Evolutionary conservation across 2,888 invertebrate species (phyloP).

Genomic region (Pterostichus madidus): DNA sequence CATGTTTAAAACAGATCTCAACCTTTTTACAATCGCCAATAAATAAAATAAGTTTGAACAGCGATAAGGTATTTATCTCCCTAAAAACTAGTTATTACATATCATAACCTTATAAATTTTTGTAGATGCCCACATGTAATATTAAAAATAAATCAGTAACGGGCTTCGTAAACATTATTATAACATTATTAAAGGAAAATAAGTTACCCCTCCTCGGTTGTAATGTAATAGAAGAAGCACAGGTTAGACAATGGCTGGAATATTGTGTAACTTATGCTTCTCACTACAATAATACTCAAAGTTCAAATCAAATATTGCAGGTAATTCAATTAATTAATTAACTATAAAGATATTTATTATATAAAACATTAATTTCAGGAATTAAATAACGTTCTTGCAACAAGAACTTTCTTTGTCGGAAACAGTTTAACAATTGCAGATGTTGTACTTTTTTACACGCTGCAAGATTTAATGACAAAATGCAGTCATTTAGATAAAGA

Average conservation of each 20-base stretch:
- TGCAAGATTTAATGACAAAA: conserved; percentile 83
- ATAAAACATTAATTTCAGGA: conserved; percentile 76
- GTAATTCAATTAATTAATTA: conserved; percentile 69
- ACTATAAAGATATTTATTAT: not conserved
- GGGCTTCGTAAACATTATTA: conserved; percentile 73
- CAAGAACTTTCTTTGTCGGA: conserved; percentile 81
- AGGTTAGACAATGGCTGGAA: conserved; percentile 75
- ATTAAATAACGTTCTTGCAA: conserved; percentile 79
- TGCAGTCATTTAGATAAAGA: conserved; percentile 84
- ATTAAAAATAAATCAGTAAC: conserved; percentile 70
- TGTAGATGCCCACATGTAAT: conserved; percentile 71
- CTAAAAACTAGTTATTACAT: not conserved
- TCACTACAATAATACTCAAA: conserved; percentile 65
- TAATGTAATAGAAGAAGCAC: conserved; percentile 70
- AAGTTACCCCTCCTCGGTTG: conserved; percentile 69
- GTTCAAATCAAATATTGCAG: conserved; percentile 70
- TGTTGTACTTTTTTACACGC: conserved; percentile 83
- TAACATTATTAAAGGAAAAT: conserved; percentile 71
- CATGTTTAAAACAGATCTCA: conserved; percentile 70
- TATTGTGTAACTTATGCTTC: conserved; percentile 73
- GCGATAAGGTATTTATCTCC: conserved; percentile 68
- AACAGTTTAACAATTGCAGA: conserved; percentile 83
- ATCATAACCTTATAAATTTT: conserved; percentile 9
- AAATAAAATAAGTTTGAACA: conserved; percentile 70
- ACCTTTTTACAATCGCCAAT: conserved; percentile 69